Conservation (phyloP, 2,888 invertebrate genomes). For the Cataglyphis cursor region DNA sequence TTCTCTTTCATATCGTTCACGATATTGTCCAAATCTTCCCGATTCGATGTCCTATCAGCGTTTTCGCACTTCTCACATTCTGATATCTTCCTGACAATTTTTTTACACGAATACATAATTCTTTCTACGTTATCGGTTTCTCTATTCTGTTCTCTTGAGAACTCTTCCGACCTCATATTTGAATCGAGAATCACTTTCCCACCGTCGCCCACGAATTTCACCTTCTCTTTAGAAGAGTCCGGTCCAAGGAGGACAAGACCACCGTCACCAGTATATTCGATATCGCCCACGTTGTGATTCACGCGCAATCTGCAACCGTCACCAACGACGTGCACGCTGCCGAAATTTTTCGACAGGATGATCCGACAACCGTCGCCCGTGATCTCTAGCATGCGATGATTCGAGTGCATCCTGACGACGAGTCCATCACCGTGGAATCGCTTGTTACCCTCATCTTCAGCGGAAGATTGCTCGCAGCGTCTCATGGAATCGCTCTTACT, state of each 20-base stretch:
- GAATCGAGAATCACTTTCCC: constrained; percentile 71
- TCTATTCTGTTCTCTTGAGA: background rate
- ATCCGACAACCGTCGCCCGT: constrained; percentile 82
- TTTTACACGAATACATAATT: background rate
- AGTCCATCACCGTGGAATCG: constrained; percentile 79
- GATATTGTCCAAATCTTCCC: constrained; percentile 46
- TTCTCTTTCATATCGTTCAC: constrained; percentile 33
- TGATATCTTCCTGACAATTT: background rate
- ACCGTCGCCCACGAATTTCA: constrained; percentile 80
- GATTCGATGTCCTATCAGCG: background rate
- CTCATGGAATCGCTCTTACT: constrained; percentile 1
- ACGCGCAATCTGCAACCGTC: constrained; percentile 81
- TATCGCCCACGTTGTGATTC: constrained; percentile 77
- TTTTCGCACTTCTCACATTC: background rate
- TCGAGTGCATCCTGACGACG: constrained; percentile 72
- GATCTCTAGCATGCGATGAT: constrained; percentile 76
- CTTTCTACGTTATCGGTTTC: background rate
- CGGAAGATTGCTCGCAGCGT: background rate
- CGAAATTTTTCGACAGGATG: constrained; percentile 76
- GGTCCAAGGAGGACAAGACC: constrained; percentile 79
- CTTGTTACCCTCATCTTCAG: constrained; percentile 51
- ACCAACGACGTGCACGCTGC: constrained; percentile 79
- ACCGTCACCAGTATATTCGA: constrained; percentile 82
- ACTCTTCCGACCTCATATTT: background rate
- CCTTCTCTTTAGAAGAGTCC: constrained; percentile 72